Evolutionary conservation across 2,888 invertebrate species (phyloP).

Genomic region (Eristalinus sepulchralis): DNA sequence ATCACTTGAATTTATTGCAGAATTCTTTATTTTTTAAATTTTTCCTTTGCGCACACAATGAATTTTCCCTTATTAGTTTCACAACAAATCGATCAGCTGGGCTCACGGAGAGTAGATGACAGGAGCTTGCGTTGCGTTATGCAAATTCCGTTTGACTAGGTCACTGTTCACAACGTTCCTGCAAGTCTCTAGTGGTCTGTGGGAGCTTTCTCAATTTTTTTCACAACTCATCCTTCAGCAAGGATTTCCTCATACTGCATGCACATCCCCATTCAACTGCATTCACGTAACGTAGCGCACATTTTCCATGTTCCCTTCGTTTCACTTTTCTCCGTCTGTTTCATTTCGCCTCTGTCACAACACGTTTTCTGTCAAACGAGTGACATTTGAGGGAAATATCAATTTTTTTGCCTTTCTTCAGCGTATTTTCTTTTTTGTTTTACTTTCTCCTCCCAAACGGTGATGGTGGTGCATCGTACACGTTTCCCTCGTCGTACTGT

Average conservation of each 20-base stretch:
- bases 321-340: background rate
- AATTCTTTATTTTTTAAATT: constrained; percentile 21
- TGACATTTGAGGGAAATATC: constrained; percentile 31
- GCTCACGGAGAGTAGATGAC: background rate
- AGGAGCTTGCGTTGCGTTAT: constrained; percentile 8
- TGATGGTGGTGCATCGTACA: constrained; percentile 47
- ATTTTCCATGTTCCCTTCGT: background rate
- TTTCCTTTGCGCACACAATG: background rate
- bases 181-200: too few species aligned
- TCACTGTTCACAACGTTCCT: background rate
- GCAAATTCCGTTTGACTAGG: background rate
- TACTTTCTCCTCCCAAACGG: constrained; percentile 44
- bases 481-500: constrained; percentile 48
- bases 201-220: background rate
- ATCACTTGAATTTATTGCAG: constrained; percentile 41
- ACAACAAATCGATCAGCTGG: constrained; percentile 69
- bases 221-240: background rate
- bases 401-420: background rate
- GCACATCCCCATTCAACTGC: background rate
- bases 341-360: background rate
- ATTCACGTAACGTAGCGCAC: constrained; percentile 2
- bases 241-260: background rate
- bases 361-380: background rate
- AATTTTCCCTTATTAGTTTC: constrained; percentile 33
- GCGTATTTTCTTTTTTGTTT: constrained; percentile 29